Percentiles rank a stretch among this genome's conserved stretches.
Conservation (phyloP, 2,113 vertebrate genomes). For the Bothrops jararaca region DNA sequence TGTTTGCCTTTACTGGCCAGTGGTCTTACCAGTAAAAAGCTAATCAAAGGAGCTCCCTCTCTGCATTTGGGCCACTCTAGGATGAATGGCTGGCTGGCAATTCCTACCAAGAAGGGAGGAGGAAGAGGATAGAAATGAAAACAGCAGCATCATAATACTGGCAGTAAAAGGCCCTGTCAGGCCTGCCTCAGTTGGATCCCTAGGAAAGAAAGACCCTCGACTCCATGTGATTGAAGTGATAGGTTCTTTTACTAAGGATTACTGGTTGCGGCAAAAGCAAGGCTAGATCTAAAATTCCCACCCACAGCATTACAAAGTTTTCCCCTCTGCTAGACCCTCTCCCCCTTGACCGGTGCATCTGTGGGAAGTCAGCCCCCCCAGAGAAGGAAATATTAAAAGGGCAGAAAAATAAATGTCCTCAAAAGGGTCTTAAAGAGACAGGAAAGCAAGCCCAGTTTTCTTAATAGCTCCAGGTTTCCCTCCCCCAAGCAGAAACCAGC, state of each 20-base stretch:
- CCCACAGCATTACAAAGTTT: neutral
- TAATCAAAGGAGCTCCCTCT: neutral
- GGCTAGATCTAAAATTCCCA: neutral
- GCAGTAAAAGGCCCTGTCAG: neutral
- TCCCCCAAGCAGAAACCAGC: too few relatives aligned
- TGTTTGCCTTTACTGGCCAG: neutral
- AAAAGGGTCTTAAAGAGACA: too few relatives aligned
- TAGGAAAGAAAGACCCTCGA: neutral
- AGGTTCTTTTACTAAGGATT: neutral
- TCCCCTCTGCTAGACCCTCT: neutral
- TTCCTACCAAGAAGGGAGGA: neutral
- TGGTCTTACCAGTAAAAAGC: neutral
- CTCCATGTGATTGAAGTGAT: neutral
- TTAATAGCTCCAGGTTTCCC: too few relatives aligned
- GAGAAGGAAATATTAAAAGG: too few relatives aligned
- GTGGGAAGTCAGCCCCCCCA: too few relatives aligned
- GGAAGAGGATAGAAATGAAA: neutral
- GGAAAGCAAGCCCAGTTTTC: too few relatives aligned
- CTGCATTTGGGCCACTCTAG: neutral
- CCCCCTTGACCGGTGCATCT: neutral
- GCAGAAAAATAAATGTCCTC: too few relatives aligned
- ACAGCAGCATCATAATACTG: neutral
- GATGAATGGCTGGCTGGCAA: neutral
- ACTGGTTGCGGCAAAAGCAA: neutral
- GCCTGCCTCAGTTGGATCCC: neutral